phyloP scores from a whole-genome alignment of 1,140 invertebrate species.

The Zaprionus camerounensis region DNA sequence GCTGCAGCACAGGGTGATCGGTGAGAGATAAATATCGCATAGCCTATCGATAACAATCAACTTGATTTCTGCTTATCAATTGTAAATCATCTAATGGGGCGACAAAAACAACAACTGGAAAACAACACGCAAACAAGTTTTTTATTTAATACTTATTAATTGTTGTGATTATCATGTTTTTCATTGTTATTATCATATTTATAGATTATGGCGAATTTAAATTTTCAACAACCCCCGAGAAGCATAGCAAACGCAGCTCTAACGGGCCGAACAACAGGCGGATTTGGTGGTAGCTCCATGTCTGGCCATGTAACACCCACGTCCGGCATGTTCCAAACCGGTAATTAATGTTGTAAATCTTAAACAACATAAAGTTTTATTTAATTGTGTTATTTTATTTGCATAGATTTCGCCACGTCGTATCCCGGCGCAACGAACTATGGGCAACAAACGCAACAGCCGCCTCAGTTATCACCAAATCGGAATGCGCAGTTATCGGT shows the following conservation, averaged over 20 bases:
- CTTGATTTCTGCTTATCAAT: not conserved
- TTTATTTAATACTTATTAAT: not conserved
- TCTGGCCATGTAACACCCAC: slow-evolving; percentile 90
- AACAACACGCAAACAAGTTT: not conserved
- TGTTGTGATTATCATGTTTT: not conserved
- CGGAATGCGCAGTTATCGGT: slow-evolving; percentile 84
- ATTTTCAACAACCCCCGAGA: slow-evolving; percentile 92
- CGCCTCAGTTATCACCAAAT: slow-evolving; percentile 87
- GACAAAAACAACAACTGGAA: not conserved
- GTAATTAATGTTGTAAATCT: slow-evolving; percentile 52
- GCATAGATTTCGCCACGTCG: slow-evolving; percentile 63
- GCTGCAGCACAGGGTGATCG: slow-evolving; percentile 4
- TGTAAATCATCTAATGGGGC: not conserved
- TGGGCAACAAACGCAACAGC: slow-evolving; percentile 85
- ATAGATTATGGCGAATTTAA: slow-evolving; percentile 91
- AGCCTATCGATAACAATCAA: slow-evolving; percentile 2
- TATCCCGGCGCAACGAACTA: slow-evolving; percentile 83
- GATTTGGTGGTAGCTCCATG: slow-evolving; percentile 86
- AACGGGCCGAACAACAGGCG: slow-evolving; percentile 86
- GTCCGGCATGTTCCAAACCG: slow-evolving; percentile 87
- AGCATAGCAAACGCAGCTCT: slow-evolving; percentile 89
- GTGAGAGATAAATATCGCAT: not conserved
- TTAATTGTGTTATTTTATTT: not conserved
- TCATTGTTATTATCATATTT: slow-evolving; percentile 17
- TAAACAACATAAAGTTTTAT: not conserved